Evolutionary conservation across 2,888 invertebrate genomes (phyloP), one percentile per base, ranked within the genome.

Genomic region (Teleiodes luculella): DNA sequence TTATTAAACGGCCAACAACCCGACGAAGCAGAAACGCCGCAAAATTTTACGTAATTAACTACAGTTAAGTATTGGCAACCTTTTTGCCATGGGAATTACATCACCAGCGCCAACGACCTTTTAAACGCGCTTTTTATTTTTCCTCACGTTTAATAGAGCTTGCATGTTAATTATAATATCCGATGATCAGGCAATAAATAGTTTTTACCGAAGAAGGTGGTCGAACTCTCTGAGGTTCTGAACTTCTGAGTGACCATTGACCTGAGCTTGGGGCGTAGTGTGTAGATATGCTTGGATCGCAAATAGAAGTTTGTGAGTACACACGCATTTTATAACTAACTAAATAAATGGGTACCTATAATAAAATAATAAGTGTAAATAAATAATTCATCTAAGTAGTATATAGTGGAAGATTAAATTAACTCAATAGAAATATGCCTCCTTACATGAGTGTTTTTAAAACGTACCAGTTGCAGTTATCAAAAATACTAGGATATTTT

Each of bases 51-150:
- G 33, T 55, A 55, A 46, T 50, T 41, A 48, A 13, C 35, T 36
- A 16, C 14, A 14, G 33, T 33, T 33, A 20, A 35, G 28, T 53
- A 49, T 53, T 50, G 53, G 43, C 51, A 43, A 57, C 35, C 24
- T 52, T 54, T 57, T 52, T 49, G 49, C 54, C 30, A 41, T 30
- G n/a, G 50, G 46, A 55, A 53, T 65, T 65, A 66, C 65, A 60
- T 67, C 66, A 67, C 58, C 41, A 8, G 30, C 62, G 70, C 59
- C 70, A 60, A 63, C 70, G 65, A 73, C 70, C 74, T 64, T 53
- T 65, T 53, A 54, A 67, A 64, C 57, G 61, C 54, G 62, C 54
- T 58, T 57, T 63, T 57, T 57, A 56, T 62, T 64, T 68, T 65
- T 53, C 58, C n/a, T 58, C 59, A 51, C 58, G 52, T 63, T 54